phyloP scores from a whole-genome alignment of 2,113 vertebrate genomes.

The Crotalus horridus region DNA sequence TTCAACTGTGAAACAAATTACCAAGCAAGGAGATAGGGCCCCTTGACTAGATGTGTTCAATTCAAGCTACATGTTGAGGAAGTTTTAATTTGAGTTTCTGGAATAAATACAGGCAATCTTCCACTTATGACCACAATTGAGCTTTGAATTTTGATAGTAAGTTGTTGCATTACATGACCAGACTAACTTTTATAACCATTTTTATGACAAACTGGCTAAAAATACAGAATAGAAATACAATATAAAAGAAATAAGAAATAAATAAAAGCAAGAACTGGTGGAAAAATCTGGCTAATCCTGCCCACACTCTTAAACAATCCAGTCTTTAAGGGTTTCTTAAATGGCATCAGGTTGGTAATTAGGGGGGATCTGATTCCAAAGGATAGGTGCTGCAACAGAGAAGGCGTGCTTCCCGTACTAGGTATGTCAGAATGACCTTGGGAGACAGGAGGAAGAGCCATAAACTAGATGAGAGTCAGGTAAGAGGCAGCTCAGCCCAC shows the following conservation, averaged over 20 bases:
- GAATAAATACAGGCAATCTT: not conserved
- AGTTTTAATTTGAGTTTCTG: not conserved
- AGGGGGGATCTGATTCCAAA: not conserved
- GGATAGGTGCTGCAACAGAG: not conserved
- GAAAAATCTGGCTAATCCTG: not conserved
- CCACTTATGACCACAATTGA: not conserved
- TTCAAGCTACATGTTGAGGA: not conserved
- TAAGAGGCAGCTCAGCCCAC: not conserved
- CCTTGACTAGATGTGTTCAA: not conserved
- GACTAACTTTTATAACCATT: not conserved
- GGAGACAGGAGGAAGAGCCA: not conserved
- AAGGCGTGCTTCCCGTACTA: not conserved
- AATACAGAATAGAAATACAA: not conserved
- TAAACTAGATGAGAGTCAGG: not conserved
- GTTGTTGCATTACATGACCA: not conserved
- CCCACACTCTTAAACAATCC: not conserved
- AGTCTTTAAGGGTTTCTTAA: not conserved
- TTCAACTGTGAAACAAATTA: not conserved
- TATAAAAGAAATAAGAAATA: not conserved
- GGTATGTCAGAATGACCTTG: not conserved
- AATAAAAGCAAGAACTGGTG: not conserved
- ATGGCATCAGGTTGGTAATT: not conserved
- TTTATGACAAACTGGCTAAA: not conserved
- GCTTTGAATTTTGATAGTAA: not conserved
- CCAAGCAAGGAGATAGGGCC: not conserved